phyloP scores from a whole-genome alignment of 2,888 invertebrate genomes.

The Yponomeuta evonymella region DNA sequence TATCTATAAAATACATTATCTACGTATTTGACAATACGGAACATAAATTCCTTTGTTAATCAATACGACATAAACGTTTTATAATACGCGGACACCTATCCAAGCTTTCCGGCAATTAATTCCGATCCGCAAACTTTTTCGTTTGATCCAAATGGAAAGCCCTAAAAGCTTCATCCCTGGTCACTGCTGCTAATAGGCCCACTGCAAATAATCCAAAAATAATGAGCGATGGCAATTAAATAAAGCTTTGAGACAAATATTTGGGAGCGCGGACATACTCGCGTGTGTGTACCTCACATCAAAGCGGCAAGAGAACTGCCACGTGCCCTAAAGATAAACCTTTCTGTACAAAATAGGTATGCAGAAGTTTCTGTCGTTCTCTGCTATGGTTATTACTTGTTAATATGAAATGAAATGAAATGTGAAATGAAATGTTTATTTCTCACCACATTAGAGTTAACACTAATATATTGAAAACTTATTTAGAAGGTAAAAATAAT shows the following conservation, averaged over 20 bases:
- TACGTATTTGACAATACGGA: too few relatives aligned
- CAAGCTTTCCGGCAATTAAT: slow-evolving; percentile 8
- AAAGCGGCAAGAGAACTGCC: slow-evolving; percentile 47
- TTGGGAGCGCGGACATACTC: slow-evolving; percentile 31
- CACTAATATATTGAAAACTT: too few relatives aligned
- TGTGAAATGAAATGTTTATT: too few relatives aligned
- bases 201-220: slow-evolving; percentile 73
- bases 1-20: too few relatives aligned
- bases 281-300: slow-evolving; percentile 40
- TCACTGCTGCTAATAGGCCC: slow-evolving; percentile 49
- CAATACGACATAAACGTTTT: not conserved
- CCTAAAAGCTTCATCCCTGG: slow-evolving; percentile 30
- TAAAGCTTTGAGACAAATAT: slow-evolving; percentile 63
- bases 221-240: slow-evolving; percentile 71
- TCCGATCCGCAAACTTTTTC: slow-evolving; percentile 7
- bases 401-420: too few relatives aligned
- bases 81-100: not conserved
- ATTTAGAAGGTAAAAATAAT: too few relatives aligned
- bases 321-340: slow-evolving; percentile 45
- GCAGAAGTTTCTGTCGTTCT: too few relatives aligned
- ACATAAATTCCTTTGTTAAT: too few relatives aligned
- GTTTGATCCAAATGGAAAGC: slow-evolving; percentile 11
- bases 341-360: not conserved
- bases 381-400: too few relatives aligned
- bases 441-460: too few relatives aligned